These are phyloP conservation scores for Drosophila nikananu DNA, from an alignment of 1,140 invertebrate genomes.

Conservation along the genomic window DNA sequence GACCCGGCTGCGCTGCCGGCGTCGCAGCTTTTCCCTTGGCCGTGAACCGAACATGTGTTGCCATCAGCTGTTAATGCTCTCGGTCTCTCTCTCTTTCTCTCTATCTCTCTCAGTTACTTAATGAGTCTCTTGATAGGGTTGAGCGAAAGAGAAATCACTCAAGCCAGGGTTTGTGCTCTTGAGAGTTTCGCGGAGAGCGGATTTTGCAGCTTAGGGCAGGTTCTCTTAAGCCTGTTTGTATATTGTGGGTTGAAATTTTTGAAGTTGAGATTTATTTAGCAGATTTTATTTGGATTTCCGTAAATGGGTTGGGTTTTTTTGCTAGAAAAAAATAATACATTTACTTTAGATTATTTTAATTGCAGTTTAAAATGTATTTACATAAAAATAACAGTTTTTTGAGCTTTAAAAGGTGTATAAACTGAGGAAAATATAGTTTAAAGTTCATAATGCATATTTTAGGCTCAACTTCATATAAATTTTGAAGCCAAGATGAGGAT, in stretches of 20 bases:
- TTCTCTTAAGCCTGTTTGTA: not conserved
- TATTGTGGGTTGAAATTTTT: not conserved
- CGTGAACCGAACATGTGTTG: constrained; percentile 64
- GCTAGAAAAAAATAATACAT: not conserved
- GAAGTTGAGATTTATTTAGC: not conserved
- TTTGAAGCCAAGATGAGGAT: not conserved
- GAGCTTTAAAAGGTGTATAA: not conserved
- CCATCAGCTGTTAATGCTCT: constrained; percentile 37
- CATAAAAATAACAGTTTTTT: not conserved
- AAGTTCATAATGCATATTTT: not conserved
- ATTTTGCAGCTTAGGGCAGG: no score
- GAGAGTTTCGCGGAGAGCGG: not conserved
- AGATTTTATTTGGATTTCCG: not conserved
- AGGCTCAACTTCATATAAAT: not conserved
- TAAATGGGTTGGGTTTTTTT: not conserved
- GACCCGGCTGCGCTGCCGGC: constrained; percentile 45
- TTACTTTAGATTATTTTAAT: not conserved
- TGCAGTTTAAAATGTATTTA: not conserved
- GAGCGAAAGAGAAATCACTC: constrained; percentile 7
- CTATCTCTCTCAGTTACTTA: not conserved
- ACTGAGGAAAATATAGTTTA: not conserved
- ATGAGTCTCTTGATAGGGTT: not conserved
- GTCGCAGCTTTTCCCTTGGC: constrained; percentile 75
- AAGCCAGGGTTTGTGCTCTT: constrained; percentile 14
- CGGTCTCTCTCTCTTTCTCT: not conserved